Base-by-base conservation (phyloP, 2,113 vertebrate species). In the Dolichallabes microphthalmus region DNA sequence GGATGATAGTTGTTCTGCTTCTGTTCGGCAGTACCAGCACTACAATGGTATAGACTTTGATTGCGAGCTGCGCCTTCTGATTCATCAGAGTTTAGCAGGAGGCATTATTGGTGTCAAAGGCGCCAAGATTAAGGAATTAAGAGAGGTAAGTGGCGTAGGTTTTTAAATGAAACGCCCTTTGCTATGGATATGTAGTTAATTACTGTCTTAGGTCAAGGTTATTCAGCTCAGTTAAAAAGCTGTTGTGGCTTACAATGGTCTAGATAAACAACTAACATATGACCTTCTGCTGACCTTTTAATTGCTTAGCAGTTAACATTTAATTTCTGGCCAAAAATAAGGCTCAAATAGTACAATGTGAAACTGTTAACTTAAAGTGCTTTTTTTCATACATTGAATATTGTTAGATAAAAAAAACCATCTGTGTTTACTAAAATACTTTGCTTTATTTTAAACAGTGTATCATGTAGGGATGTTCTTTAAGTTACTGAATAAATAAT, bases 91-190 rank as follows among this genome's bases (percentile, higher is more conserved):
- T 90, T 90, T 98, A 94, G 98, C 98, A 69, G 98, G 98, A 91
- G 97, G 98, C 90, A 99, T 99, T 92, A 99, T 98, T 88, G 98
- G 98, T 77, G 98, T 99, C 88, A 99, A 98, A 94, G 97, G 98
- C 89, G 97, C 97, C 93, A 99, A 99, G 94, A 99, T 99, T 82
- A 99, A 99, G 92, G 98, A 98, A 91, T 96, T 99, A 68, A 92
- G 98, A 95, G 98, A 98, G 96, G 97, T 98, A 90, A 74, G 88
- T n/a, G 14, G 32, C 13, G 2, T 22, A 27, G 17, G 10, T 58
- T 83, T 13, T 61, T 11, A 50, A 55, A 55, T 30, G 2, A 10
- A 27, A 53, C 19, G 8, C 9, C 0, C 14, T 52, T 75, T 52
- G 50, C 1, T 45, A 45, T 0, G 4, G 10, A 22, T 71, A 39